These are phyloP conservation scores for Yponomeuta evonymella DNA, from an alignment of 2,888 invertebrate genomes.

Conservation along the genomic window DNA sequence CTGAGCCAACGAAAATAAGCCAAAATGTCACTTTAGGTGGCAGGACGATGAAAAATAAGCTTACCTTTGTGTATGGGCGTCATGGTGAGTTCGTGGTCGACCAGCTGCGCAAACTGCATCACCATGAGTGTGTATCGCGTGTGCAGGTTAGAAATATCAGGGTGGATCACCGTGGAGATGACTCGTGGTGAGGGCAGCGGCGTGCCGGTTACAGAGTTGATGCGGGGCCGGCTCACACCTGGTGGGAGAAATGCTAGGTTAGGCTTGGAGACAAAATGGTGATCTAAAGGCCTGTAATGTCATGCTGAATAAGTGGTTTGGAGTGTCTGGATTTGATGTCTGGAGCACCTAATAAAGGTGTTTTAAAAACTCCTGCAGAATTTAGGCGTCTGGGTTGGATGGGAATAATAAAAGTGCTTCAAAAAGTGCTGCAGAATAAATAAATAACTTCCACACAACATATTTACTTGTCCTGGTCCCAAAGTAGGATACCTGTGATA, in stretches of 20 bases:
- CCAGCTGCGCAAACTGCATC: conserved; percentile 96
- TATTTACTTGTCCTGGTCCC: too few species aligned
- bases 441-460: too few species aligned
- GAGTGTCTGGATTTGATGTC: too few species aligned
- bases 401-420: not conserved
- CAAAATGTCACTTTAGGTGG: too few species aligned
- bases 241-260: conserved; percentile 18
- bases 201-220: conserved; percentile 83
- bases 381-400: not conserved
- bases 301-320: too few species aligned
- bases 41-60: not conserved
- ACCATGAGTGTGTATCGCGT: conserved; percentile 92
- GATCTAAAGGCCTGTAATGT: not conserved
- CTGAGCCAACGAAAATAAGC: too few species aligned
- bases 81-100: conserved; percentile 96
- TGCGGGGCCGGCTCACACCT: conserved; percentile 88
- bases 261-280: not conserved
- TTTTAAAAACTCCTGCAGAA: not conserved
- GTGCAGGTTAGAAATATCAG: conserved; percentile 93
- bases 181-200: conserved; percentile 90
- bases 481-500: too few species aligned
- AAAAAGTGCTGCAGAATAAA: too few species aligned
- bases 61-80: conserved; percentile 92
- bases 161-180: conserved; percentile 92
- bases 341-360: too few species aligned